These are phyloP conservation scores for Portunus trituberculatus DNA, from an alignment of 1,140 invertebrate genomes.

Conservation along the genomic window DNA sequence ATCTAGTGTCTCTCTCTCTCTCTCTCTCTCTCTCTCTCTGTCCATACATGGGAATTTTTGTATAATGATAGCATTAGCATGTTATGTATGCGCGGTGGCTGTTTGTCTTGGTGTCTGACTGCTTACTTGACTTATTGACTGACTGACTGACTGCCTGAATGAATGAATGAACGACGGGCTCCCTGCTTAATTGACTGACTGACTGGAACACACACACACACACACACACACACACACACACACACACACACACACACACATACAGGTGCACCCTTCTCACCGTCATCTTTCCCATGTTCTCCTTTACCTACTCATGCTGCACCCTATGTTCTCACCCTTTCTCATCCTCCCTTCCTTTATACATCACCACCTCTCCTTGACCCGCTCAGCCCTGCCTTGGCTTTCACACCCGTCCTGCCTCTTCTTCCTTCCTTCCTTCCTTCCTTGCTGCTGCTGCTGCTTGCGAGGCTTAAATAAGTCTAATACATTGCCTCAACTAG, in stretches of 20 bases:
- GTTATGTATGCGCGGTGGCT: no score
- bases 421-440: background rate
- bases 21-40: no score
- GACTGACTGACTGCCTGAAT: no score
- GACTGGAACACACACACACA: background rate
- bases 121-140: no score
- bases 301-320: background rate
- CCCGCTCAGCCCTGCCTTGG: slow-evolving; percentile 54
- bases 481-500: background rate
- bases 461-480: no score
- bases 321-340: background rate
- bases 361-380: background rate
- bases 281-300: background rate
- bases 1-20: no score
- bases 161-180: no score
- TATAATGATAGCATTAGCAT: no score
- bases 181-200: no score
- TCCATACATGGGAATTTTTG: no score
- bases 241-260: slow-evolving; percentile 29
- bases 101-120: no score
- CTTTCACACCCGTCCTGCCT: slow-evolving; percentile 41
- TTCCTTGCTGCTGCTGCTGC: background rate
- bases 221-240: slow-evolving; percentile 9
- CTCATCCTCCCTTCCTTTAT: no score
- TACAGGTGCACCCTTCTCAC: background rate